Percentiles rank a stretch among this genome's conserved stretches.
Conservation (phyloP, 2,888 invertebrate species). For the Watsonalla binaria region DNA sequence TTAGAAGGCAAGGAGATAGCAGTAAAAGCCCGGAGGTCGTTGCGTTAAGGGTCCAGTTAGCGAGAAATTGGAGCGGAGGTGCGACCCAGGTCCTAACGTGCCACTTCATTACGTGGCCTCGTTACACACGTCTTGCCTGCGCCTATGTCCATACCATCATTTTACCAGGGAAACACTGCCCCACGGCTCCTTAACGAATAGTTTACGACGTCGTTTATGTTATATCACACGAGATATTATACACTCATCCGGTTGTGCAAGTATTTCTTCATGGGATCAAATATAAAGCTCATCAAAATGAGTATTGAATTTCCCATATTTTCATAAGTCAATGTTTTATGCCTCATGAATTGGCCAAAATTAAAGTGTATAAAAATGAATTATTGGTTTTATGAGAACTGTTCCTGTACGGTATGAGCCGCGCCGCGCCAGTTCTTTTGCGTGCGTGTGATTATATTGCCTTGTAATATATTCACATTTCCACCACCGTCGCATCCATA, state of each 20-base stretch:
- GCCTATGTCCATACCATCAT: slow-evolving; percentile 32
- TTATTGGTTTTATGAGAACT: slow-evolving; percentile 69
- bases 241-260: neutral
- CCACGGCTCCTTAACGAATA: neutral
- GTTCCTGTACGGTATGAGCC: slow-evolving; percentile 48
- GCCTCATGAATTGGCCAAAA: slow-evolving; percentile 50
- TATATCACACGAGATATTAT: slow-evolving; percentile 6
- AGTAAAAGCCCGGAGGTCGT: slow-evolving; percentile 50
- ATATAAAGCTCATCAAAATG: too few relatives aligned
- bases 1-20: slow-evolving; percentile 30
- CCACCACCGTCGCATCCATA: slow-evolving; percentile 71
- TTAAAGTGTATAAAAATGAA: slow-evolving; percentile 67
- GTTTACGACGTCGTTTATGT: slow-evolving; percentile 1
- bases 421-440: slow-evolving; percentile 55
- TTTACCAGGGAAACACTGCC: slow-evolving; percentile 4
- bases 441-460: slow-evolving; percentile 74
- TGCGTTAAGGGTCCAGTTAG: slow-evolving; percentile 59
- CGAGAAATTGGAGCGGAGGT: slow-evolving; percentile 57
- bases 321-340: slow-evolving; percentile 29
- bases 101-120: slow-evolving; percentile 65
- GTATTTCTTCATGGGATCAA: too few relatives aligned
- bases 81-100: slow-evolving; percentile 56
- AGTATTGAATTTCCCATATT: neutral
- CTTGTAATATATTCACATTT: slow-evolving; percentile 75
- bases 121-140: slow-evolving; percentile 40